Conservation (phyloP, 2,113 vertebrate genomes). For the Bufo bufo region DNA sequence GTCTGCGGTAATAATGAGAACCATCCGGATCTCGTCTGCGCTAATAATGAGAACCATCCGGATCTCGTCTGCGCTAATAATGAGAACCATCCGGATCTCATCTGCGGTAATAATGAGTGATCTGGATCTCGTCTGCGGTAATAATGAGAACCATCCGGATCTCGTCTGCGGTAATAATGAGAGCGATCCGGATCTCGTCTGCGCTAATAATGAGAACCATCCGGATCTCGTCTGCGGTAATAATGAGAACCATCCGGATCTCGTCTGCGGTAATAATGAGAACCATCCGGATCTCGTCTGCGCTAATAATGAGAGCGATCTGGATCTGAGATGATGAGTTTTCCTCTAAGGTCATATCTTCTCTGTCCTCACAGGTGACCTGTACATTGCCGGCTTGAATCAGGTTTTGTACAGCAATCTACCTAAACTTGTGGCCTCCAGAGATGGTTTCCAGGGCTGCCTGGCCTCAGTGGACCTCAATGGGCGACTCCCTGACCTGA, state of each 20-base stretch:
- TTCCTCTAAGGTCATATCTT: background rate
- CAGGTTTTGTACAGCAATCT: slow-evolving; percentile 94
- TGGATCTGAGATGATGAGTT: background rate
- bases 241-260: no score
- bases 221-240: no score
- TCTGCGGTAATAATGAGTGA: background rate
- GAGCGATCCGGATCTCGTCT: no score
- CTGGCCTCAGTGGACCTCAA: slow-evolving; percentile 96
- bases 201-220: background rate
- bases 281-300: no score
- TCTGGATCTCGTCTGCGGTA: no score
- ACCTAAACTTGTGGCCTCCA: slow-evolving; percentile 93
- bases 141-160: no score
- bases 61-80: background rate
- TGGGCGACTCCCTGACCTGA: slow-evolving; percentile 93
- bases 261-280: background rate
- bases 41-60: background rate
- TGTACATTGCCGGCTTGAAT: slow-evolving; percentile 93
- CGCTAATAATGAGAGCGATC: background rate
- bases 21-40: no score
- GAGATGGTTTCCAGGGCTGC: slow-evolving; percentile 97
- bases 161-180: no score
- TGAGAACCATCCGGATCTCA: background rate
- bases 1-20: no score
- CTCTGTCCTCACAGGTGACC: slow-evolving; percentile 80